phyloP scores from a whole-genome alignment of 2,797 vertebrate species.

The Discoglossus pictus region DNA sequence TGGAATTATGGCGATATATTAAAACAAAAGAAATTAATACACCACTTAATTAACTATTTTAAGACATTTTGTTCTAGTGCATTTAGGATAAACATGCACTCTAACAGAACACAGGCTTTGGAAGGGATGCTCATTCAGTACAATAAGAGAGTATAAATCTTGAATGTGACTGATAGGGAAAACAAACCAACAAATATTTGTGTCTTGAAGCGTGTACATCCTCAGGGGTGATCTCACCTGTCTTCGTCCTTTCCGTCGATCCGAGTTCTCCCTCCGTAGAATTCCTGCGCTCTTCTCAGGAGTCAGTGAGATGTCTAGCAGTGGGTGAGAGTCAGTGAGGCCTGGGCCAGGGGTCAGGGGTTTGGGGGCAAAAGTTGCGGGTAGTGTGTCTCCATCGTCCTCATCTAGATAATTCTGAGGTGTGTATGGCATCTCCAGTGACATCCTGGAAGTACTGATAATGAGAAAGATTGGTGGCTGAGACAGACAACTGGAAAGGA shows the following conservation, averaged over 20 bases:
- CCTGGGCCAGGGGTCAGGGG: background rate
- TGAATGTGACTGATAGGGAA: no score
- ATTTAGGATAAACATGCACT: no score
- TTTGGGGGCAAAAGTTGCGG: constrained; percentile 1
- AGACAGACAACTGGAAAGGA: no score
- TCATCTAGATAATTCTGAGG: background rate
- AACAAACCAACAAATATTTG: background rate
- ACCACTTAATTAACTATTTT: no score
- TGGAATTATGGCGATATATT: no score
- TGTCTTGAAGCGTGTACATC: no score
- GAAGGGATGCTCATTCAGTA: no score
- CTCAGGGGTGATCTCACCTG: constrained; percentile 7
- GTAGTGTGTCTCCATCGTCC: background rate
- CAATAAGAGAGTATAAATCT: no score
- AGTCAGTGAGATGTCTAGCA: constrained; percentile 27
- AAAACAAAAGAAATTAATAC: no score
- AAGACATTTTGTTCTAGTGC: no score
- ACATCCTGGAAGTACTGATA: constrained; percentile 12
- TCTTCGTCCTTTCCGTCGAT: constrained; percentile 3
- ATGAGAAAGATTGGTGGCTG: no score
- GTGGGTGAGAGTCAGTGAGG: constrained; percentile 11
- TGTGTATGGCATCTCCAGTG: background rate
- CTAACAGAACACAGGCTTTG: no score
- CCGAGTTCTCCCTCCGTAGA: constrained; percentile 10
- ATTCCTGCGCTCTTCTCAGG: constrained; percentile 32